Evolutionary conservation across 2,888 invertebrate genomes (phyloP).

Genomic region (Heliconius erato): DNA sequence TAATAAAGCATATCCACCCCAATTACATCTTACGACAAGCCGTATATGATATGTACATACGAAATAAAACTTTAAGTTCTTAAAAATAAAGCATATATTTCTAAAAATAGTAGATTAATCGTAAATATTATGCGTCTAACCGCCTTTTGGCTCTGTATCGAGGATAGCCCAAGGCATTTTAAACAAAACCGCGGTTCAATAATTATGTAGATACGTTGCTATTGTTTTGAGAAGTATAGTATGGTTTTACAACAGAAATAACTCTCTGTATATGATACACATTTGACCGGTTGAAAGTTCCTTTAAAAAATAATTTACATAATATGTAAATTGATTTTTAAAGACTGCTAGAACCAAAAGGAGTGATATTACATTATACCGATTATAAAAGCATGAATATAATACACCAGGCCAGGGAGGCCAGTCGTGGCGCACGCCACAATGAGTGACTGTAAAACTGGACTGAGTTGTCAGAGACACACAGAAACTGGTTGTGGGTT

Average conservation of each 20-base stretch:
- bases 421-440: no score
- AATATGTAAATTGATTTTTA: background rate
- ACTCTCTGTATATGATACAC: background rate
- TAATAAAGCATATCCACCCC: constrained; percentile 69
- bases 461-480: no score
- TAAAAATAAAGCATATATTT: constrained; percentile 24
- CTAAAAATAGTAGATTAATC: constrained; percentile 14
- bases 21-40: constrained; percentile 60
- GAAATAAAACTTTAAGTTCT: background rate
- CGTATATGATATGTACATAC: background rate
- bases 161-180: constrained; percentile 44
- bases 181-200: constrained; percentile 44
- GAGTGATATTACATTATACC: background rate
- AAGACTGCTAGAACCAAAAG: background rate
- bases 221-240: constrained; percentile 42
- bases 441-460: no score
- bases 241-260: constrained; percentile 21
- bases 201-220: constrained; percentile 45
- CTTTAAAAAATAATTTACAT: background rate
- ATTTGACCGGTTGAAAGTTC: background rate
- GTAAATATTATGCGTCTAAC: constrained; percentile 42
- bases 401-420: background rate
- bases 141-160: constrained; percentile 38
- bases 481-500: no score
- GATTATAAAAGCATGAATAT: background rate